These are phyloP conservation scores for Caenorhabditis drosophilae DNA, from an alignment of 2,888 invertebrate genomes.

Conservation along the genomic window DNA sequence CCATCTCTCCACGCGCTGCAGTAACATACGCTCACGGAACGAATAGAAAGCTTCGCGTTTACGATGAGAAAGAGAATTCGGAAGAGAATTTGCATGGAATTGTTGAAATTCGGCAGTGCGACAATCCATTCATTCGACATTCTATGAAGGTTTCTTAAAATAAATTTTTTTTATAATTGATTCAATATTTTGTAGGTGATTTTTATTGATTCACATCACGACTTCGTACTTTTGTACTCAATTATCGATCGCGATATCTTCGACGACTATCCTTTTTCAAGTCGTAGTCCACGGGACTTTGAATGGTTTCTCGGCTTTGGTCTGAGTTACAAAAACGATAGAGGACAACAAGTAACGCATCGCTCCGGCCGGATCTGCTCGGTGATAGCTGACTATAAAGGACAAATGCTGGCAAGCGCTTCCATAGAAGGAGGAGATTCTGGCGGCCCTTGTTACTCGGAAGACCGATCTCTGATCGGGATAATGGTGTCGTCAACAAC, in stretches of 20 bases:
- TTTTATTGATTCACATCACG: conserved; percentile 8
- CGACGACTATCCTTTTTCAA: conserved; percentile 8
- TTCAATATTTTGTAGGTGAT: conserved; percentile 20
- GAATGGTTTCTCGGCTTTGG: conserved; percentile 13
- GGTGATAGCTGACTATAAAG: conserved; percentile 7
- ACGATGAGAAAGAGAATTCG: conserved; percentile 9
- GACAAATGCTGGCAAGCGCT: conserved; percentile 11
- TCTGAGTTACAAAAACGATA: conserved; percentile 10
- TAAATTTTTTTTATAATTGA: conserved; percentile 14
- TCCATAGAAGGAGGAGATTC: conserved; percentile 14
- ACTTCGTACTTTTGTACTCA: conserved; percentile 10
- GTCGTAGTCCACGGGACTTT: conserved; percentile 4
- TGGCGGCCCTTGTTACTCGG: conserved; percentile 13
- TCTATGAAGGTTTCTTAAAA: conserved; percentile 15
- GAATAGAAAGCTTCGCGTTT: conserved; percentile 7
- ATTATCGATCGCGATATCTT: conserved; percentile 7
- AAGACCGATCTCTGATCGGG: conserved; percentile 11
- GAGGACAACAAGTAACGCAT: conserved; percentile 13
- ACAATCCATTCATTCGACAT: conserved; percentile 5
- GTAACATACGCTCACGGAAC: conserved; percentile 13
- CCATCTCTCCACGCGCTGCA: conserved; percentile 8
- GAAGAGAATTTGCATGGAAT: conserved; percentile 6
- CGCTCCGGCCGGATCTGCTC: conserved; percentile 12
- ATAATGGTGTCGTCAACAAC: conserved; percentile 15
- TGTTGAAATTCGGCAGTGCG: conserved; percentile 10